Conservation (phyloP, 2,888 invertebrate genomes). For the Oxyscelio sp. region DNA sequence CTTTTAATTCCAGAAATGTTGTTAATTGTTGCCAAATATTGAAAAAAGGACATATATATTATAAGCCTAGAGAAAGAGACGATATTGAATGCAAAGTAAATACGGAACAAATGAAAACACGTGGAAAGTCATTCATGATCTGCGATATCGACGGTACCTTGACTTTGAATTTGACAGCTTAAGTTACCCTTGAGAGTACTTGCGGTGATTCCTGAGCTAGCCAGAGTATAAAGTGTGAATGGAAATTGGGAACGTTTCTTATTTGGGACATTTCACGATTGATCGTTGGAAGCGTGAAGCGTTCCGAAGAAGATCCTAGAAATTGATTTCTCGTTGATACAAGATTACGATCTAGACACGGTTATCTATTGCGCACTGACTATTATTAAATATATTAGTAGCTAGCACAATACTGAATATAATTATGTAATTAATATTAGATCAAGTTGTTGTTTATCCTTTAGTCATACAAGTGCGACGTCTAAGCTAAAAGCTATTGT, state of each 20-base stretch:
- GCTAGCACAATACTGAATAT: constrained; percentile 13
- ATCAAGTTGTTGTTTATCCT: constrained; percentile 14
- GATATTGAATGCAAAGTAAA: constrained; percentile 55
- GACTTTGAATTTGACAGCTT: constrained; percentile 21
- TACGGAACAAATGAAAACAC: constrained; percentile 48
- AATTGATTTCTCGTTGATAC: too few relatives aligned
- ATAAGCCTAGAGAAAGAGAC: constrained; percentile 61
- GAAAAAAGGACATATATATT: constrained; percentile 66
- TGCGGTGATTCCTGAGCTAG: background rate
- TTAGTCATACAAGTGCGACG: constrained; percentile 6
- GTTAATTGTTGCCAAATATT: constrained; percentile 88
- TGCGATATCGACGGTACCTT: constrained; percentile 33
- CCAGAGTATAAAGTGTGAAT: background rate
- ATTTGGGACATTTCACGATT: background rate
- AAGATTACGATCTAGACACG: too few relatives aligned
- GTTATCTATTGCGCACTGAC: background rate
- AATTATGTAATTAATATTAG: constrained; percentile 19
- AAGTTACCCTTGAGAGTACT: constrained; percentile 3
- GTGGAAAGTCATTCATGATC: constrained; percentile 40
- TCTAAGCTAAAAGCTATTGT: constrained; percentile 14
- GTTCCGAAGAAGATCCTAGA: too few relatives aligned
- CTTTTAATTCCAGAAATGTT: constrained; percentile 84
- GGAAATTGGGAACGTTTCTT: background rate
- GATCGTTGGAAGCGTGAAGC: background rate
- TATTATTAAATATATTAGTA: constrained; percentile 1